phyloP scores from a whole-genome alignment of 2,797 vertebrate species.

The Sandelia bainsii region DNA sequence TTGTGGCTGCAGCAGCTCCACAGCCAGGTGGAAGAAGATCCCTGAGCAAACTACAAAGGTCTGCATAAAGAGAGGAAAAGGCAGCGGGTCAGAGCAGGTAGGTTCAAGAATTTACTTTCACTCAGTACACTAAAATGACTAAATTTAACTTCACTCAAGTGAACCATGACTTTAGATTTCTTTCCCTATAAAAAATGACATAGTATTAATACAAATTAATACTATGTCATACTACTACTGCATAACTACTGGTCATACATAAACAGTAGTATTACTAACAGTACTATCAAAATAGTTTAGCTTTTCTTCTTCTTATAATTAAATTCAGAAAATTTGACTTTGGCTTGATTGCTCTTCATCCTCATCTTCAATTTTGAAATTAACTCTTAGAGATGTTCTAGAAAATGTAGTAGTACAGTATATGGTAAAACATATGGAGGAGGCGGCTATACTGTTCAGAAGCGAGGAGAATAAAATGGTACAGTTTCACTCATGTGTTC shows the following conservation, averaged over 20 bases:
- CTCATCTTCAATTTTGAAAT: not conserved
- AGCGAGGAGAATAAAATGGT: conserved; percentile 16
- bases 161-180: too few relatives aligned
- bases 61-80: conserved; percentile 36
- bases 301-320: too few relatives aligned
- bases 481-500: conserved; percentile 41
- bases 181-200: too few relatives aligned
- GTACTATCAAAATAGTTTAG: too few relatives aligned
- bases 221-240: too few relatives aligned
- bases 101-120: not conserved
- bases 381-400: not conserved
- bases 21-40: conserved; percentile 60
- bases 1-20: conserved; percentile 37
- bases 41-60: conserved; percentile 77
- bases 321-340: too few relatives aligned
- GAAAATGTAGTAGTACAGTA: too few relatives aligned
- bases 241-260: too few relatives aligned
- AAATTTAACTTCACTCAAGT: too few relatives aligned
- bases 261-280: too few relatives aligned
- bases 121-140: not conserved
- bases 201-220: too few relatives aligned
- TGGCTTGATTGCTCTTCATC: not conserved
- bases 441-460: conserved; percentile 4
- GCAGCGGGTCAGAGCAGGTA: not conserved
- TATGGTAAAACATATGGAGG: conserved; percentile 11